Base-by-base conservation (phyloP, 2,113 vertebrate genomes). In the Etia nguti region DNA sequence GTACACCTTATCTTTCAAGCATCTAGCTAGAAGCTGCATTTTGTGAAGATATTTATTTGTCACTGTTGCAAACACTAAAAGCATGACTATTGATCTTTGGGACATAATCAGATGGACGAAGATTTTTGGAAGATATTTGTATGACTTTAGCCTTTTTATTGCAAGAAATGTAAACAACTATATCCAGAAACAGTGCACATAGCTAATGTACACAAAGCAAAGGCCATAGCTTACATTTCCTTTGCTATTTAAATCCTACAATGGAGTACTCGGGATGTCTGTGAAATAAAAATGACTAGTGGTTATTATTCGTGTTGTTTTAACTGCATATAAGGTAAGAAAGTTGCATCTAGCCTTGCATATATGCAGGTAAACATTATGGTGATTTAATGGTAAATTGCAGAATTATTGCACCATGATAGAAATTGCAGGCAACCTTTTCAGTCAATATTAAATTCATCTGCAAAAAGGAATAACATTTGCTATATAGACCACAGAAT, bases 401-500 rank as follows among this genome's bases (percentile, higher is more conserved):
- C 18, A 77, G 46, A 73, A 26, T 50, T 52, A 1, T 0, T 77
- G 46, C 73, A 50, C 16, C 2, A 31, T 75, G 0, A 75, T 20
- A 46, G 16, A 50, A 75, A 20, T 50, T 2, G 18, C 70, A 2
- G 26, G 26, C 0, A 3, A n/a, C 0, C 73, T 31, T 50, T 50
- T 50, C 5, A n/a, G 46, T 31, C 73, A 77, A 2, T n/a, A 31
- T 52, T 0, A 77, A 52, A 77, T 3, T n/a, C 0, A 34, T 8
- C 43, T 77, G 43, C 10, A 50, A 77, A 50, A 48, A 6, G 1
- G 10, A 9, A 54, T 10, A 54, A n/a, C 26, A 52, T 34, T 20
- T 50, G 26, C 6, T 52, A 20, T 50, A 1, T 9, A 75, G 0
- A 73, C 0, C 22, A 48, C 41, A 73, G 43, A 3, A 0, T 48